Evolutionary conservation across 1,140 invertebrate genomes (phyloP).

Genomic region (Melanaphis sacchari): DNA sequence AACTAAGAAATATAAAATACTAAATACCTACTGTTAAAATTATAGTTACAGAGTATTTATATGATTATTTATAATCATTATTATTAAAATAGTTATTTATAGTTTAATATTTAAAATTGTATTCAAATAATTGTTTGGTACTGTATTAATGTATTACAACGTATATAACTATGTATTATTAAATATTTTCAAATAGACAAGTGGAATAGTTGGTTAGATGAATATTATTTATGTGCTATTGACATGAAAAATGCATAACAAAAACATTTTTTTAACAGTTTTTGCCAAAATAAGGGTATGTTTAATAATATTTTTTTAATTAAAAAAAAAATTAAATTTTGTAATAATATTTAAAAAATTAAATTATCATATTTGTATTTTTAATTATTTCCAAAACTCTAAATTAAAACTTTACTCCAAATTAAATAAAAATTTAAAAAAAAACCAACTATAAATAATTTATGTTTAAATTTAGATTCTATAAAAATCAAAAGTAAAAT

Average conservation of each 20-base stretch:
- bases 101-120: background rate
- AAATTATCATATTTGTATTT: too few species aligned
- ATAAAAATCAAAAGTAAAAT: too few species aligned
- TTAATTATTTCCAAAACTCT: too few species aligned
- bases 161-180: background rate
- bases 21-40: background rate
- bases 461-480: too few species aligned
- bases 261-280: background rate
- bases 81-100: background rate
- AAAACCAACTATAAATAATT: too few species aligned
- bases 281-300: background rate
- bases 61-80: background rate
- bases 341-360: background rate
- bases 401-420: too few species aligned
- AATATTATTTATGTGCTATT: background rate
- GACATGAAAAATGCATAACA: background rate
- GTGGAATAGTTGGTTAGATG: background rate
- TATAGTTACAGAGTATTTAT: background rate
- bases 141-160: background rate
- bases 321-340: background rate
- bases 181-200: background rate
- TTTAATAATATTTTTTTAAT: background rate
- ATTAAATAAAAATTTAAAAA: too few species aligned
- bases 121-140: background rate
- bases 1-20: too few species aligned